Base-by-base conservation (phyloP, 2,113 vertebrate species). In the Mesitornis unicolor region DNA sequence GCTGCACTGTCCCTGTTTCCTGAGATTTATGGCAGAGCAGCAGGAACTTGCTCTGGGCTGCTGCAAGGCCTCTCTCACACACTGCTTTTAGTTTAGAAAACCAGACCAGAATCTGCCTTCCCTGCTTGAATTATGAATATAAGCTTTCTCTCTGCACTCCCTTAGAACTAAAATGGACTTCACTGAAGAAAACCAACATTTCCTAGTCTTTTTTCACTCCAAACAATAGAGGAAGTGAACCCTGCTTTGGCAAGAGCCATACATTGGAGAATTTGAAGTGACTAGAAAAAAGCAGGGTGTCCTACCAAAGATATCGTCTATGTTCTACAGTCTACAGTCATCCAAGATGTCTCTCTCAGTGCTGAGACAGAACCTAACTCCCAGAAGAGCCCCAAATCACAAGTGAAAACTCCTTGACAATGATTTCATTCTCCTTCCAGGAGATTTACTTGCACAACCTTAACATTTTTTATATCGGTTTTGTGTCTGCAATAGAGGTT, bases 401-500 rank as follows among this genome's bases (percentile, higher is more conserved):
- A 35, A 65, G 14, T 56, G 15, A 73, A 56, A 91, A 53, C 13
- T 45, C 4, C 13, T 48, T 64, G 42, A 10, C 13, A 28, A 11
- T 9, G 6, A 11, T 48, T 61, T 36, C 0, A 6, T 48, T 82
- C 53, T 45, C 77, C 70, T 90, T 31, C 17, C 25, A 53, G 84
- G 35, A 11, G 78, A 95, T 97, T 93, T 95, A 28, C 75, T 81
- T 64, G 64, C 3, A 8, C 86, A 95, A 54, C 71, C 73, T 95
- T 86, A 92, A 86, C 31, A 38, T 80, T 89, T 95, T 87, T 96
- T 87, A 87, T 89, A 85, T 64, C 7, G 3, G 78, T 95, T 92
- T 86, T 92, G 68, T 84, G 60, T 74, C 90, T 89, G 85, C 56
- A 88, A 51, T 36, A 95, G 71, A 96, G 60, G 86, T 97, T 96